Evolutionary conservation across 2,113 vertebrate genomes (phyloP), one percentile per base, ranked within the genome.

Genomic region (Ammodramus savannarum): DNA sequence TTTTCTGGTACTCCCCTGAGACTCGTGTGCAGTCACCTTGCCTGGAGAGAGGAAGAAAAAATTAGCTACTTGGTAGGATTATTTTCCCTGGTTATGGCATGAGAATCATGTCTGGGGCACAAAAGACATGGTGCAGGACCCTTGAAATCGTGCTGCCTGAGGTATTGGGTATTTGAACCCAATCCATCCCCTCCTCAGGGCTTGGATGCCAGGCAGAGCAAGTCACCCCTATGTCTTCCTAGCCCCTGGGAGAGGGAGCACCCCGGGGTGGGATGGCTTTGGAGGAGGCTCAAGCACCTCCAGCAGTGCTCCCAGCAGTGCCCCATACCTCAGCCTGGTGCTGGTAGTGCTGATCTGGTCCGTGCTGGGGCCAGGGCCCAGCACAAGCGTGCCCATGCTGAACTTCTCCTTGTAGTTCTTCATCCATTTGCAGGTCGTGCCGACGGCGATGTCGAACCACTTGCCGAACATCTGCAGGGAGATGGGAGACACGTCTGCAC

Each of bases 361-460:
- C 0, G 48, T 3, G 0, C 68, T 96, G n/a, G 82, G n/a, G 3
- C 98, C 96, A 0, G 65, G 89, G 43, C 97, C 95, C 78, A 99
- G 96, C 19, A 98, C 95, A 93, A 99, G 49, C 0, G 98, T 98
- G 68, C 98, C 98, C 49, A 99, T 95, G 36, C 96, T 95, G 81
- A 97, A 86, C 7, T 95, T 97, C 61, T 90, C 88, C 63, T 94
- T 98, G 81, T 98, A 76, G 31, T 82, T 95, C 69, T 96, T 97
- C 86, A 98, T 73, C 96, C 98, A 97, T 0, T 85, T 94, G 87
- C 98, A 99, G 19, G 98, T 98, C 0, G 97, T 98, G 9, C 98
- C 98, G 0, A 98, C n/a, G 2, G 97, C 99, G 2, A 99, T 17
- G 9, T 98, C 98, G 4, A 98, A 98, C 99, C 99, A 99, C 34